Percentiles rank a stretch among this genome's conserved stretches.
Evolutionary conservation across 2,888 invertebrate genomes (phyloP).

Genomic region (Ceriagrion tenellum): DNA sequence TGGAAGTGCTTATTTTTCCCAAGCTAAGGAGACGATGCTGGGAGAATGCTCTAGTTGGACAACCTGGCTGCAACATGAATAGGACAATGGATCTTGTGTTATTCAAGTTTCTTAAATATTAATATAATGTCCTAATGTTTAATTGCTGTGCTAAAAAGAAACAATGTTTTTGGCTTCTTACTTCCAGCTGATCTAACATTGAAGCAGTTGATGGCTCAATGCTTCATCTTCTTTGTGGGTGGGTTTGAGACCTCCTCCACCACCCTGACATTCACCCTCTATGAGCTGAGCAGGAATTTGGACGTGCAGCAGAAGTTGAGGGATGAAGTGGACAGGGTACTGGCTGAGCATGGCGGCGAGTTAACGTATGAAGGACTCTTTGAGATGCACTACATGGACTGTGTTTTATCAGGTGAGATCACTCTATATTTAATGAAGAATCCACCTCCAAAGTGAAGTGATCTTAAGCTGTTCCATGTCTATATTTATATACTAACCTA

Average conservation of each 20-base stretch:
- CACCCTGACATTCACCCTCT: conserved; percentile 73
- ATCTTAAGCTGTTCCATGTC: too few species aligned
- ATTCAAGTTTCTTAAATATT: too few species aligned
- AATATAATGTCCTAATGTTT: too few species aligned
- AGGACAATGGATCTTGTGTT: too few species aligned
- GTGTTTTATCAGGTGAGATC: conserved; percentile 71
- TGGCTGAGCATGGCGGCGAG: conserved; percentile 71
- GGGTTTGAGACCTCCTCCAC: conserved; percentile 75
- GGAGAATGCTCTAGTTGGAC: too few species aligned
- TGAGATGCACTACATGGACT: conserved; percentile 74
- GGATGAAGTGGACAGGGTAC: conserved; percentile 73
- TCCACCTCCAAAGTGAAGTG: too few species aligned
- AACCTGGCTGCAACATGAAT: too few species aligned
- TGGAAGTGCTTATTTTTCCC: too few species aligned
- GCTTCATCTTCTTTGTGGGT: conserved; percentile 74
- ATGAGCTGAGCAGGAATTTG: conserved; percentile 73
- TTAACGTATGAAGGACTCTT: conserved; percentile 73
- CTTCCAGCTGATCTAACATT: background rate
- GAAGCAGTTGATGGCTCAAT: conserved; percentile 71
- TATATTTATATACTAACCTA: too few species aligned
- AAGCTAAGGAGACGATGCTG: too few species aligned
- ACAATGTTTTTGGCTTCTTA: background rate
- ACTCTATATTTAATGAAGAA: background rate
- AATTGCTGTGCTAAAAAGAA: too few species aligned
- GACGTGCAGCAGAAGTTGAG: conserved; percentile 73